A percentile compares a stretch with the other conserved stretches of the same genome.
phyloP scores from a whole-genome alignment of 2,113 vertebrate species.

The Crocuta crocuta region DNA sequence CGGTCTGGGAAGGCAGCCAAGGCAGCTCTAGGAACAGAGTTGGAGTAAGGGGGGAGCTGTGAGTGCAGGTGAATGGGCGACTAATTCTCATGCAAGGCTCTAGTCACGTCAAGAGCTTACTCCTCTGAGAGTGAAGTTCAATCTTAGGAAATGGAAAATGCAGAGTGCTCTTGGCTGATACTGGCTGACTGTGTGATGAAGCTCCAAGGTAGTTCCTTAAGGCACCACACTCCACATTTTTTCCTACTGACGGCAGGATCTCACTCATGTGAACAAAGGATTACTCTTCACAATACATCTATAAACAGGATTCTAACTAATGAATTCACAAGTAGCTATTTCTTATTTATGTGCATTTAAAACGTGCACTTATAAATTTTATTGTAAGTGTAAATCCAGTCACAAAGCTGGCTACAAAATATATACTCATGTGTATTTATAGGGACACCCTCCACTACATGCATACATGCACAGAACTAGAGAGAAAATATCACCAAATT shows the following conservation, averaged over 20 bases:
- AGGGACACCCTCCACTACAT: not conserved
- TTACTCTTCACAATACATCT: conserved; percentile 31
- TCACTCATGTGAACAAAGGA: conserved; percentile 44
- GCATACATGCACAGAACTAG: not conserved
- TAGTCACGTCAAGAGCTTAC: not conserved
- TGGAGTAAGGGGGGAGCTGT: not conserved
- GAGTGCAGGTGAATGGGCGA: not conserved
- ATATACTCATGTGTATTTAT: conserved; percentile 6
- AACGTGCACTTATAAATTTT: conserved; percentile 61
- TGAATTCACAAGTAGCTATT: conserved; percentile 50
- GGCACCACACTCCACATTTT: not conserved
- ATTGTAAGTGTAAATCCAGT: conserved; percentile 60
- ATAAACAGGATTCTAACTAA: conserved; percentile 59
- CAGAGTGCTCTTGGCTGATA: not conserved
- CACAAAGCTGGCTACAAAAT: conserved; percentile 43
- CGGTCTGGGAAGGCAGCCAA: conserved; percentile 44
- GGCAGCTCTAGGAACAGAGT: not conserved
- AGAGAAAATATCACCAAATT: not conserved
- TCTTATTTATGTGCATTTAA: conserved; percentile 63
- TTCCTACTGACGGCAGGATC: not conserved
- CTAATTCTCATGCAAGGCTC: not conserved
- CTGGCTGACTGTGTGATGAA: not conserved
- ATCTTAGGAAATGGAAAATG: not conserved
- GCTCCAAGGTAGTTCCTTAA: not conserved
- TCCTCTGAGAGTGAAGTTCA: not conserved